Base-by-base conservation (phyloP, 1,140 invertebrate genomes). In the Papilio polyxenes region DNA sequence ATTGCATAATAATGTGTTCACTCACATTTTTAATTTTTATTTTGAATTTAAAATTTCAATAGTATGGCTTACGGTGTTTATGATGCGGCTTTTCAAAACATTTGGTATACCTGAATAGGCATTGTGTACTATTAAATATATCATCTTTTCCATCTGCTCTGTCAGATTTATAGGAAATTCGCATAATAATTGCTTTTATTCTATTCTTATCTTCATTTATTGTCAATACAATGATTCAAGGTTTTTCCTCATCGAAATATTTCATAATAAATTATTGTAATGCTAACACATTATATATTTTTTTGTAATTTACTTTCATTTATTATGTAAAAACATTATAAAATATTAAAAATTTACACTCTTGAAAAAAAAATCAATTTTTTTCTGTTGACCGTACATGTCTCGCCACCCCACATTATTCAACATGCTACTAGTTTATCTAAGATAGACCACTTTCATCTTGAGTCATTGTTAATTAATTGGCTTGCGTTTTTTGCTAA, bases 401-500 rank as follows among this genome's bases (percentile, higher is more conserved):
- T 72, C 65, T 65, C 20, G 51, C 15, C 51, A 23, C n/a, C 23
- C 62, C 31, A 72, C 31, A 15, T 37, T 4, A 37, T n/a, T n/a
- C n/a, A 56, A 17, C 20, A 65, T 37, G 23, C 23, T 31, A 31
- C 23, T 31, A 31, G 23, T 31, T 31, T 31, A 72, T 37, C 23
- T 40, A 72, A 65, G 23, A 72, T 65, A 37, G 65, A 72, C 59
- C 59, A 62, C 65, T 72, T 72, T 72, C 65, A 72, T 72, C 65
- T 72, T 72, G 65, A 37, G 65, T 37, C 31, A 72, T 72, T 65
- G 20, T 11, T 37, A 65, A 65, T 65, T 72, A 72, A 72, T 72
- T 72, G 13, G 65, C 65, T 72, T 72, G 65, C 65, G 40, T 72
- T 72, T n/a, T 65, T 23, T 72, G 65, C 65, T 72, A 72, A 72